Evolutionary conservation across 2,113 vertebrate species (phyloP), one percentile per base, ranked within the genome.

Genomic region (Echinops telfairi): DNA sequence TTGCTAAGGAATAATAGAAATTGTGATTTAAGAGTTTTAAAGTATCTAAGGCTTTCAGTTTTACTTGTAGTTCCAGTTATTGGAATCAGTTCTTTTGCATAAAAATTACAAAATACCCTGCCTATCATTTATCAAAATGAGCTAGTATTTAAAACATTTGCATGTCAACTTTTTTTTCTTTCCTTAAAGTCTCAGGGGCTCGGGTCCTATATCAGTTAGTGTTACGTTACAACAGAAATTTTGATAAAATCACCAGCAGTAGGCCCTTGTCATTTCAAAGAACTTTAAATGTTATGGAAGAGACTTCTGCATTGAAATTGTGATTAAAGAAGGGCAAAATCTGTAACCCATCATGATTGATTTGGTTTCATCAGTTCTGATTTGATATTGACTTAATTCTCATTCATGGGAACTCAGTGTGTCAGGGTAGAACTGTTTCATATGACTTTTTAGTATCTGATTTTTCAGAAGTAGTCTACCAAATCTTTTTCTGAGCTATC

Each of bases 221-320:
- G 31, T 40, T 88, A 36, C 73, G 91, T 76, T 73, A 80, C 70
- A 90, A 25, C 20, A 87, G 29, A 76, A 87, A 91, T 36, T 88
- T 95, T 75, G n/a, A 53, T 43, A 86, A 25, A 85, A 57, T 83
- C 12, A 75, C 16, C n/a, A 60, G 0, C 2, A 77, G 29, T 88
- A 40, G 53, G 7, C 60, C 8, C 8, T n/a, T 82, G 8, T 82
- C 31, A 43, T 73, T 73, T 78, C 33, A 20, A 94, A 93, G 36
- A 83, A 60, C 75, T 91, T 43, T 76, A 40, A 64, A 27, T 91
- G 1, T 71, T 88, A 1, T 77, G 31, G 31, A 23, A 89, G 53
- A 89, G 19, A 89, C 47, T 79, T 92, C 62, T 58, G n/a, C 89
- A 47, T 83, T 78, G 83, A 79, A 79, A 77, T 40, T 89, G 7